Evolutionary conservation across 2,797 vertebrate genomes (phyloP), one percentile per base, ranked within the genome.

Genomic region (Lacerta bilineata): DNA sequence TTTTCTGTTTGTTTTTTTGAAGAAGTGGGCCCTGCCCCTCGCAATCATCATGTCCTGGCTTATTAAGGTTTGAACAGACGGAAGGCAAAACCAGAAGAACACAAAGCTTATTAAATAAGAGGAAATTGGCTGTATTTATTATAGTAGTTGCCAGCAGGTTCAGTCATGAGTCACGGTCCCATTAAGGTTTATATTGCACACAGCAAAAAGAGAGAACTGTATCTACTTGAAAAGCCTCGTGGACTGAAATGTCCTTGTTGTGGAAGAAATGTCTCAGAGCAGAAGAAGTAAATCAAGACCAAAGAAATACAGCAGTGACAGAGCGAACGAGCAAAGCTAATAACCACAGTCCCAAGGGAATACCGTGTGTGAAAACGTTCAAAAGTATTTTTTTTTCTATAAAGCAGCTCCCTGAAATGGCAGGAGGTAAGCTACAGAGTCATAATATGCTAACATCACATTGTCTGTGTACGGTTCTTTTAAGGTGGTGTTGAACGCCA

Each of bases 251-350:
- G 36, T 36, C 41, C 25, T 64, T 46, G 66, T 50, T 13, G 59
- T 59, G 59, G 11, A n/a, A 83, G 64, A 78, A 69, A 82, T 61
- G n/a, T 27, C 36, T 13, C 66, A 36, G 41, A 50, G 11, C 55
- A 64, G 87, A 85, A 74, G 80, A 72, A 88, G 80, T 88, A 82
- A 90, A 23, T 59, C 81, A 91, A 43, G 86, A 23, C 74, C 61
- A 66, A n/a, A 43, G 43, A 88, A 91, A 79, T 91, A 91, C 71
- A 69, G 36, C 3, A n/a, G 68, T 17, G 18, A 6, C 68, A 8
- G 41, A 87, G 33, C 85, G 88, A 90, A 61, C n/a, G 17, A 36
- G 76, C 72, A 75, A 80, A 74, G 0, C 8, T 4, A 3, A 39
- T 80, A 41, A 71, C 33, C 69, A 18, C 61, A 91, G 78, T 69